Percentiles rank a stretch among this genome's conserved stretches.
These are phyloP conservation scores for Pseudorectes ferrugineus DNA, from an alignment of 2,113 vertebrate species.

Conservation along the genomic window DNA sequence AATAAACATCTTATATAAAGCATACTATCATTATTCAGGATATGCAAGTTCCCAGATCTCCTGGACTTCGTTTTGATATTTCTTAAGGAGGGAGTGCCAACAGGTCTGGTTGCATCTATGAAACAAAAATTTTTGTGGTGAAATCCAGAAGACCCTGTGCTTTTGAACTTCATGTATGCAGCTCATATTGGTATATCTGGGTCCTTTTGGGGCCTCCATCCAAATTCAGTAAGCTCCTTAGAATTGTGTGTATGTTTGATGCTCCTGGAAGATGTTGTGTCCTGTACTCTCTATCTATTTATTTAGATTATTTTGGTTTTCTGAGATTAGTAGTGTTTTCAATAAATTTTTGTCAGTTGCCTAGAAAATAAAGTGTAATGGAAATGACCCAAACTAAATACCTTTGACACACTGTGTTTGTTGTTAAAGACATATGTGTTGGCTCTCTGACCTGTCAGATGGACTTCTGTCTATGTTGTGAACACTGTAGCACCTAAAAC, in stretches of 20 bases:
- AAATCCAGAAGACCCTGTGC: neutral
- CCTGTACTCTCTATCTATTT: neutral
- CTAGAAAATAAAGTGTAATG: neutral
- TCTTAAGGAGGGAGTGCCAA: neutral
- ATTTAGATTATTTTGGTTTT: neutral
- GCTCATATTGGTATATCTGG: accelerated
- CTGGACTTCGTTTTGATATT: neutral
- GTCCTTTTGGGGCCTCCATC: neutral
- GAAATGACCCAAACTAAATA: neutral
- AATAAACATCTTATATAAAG: neutral
- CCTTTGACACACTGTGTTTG: neutral
- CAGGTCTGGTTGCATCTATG: neutral
- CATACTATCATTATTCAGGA: neutral
- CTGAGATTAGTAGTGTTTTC: neutral
- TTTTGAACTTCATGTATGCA: neutral
- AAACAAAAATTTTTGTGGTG: neutral
- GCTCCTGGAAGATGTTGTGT: neutral
- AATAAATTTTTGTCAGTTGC: neutral
- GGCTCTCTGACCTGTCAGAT: neutral
- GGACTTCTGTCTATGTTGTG: neutral
- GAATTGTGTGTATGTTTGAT: neutral
- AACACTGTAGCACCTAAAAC: accelerated
- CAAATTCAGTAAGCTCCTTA: neutral
- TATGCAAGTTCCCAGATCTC: neutral
- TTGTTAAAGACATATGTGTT: neutral